Base-by-base conservation (phyloP, 2,888 invertebrate genomes). In the Meiosimyza platycephala region DNA sequence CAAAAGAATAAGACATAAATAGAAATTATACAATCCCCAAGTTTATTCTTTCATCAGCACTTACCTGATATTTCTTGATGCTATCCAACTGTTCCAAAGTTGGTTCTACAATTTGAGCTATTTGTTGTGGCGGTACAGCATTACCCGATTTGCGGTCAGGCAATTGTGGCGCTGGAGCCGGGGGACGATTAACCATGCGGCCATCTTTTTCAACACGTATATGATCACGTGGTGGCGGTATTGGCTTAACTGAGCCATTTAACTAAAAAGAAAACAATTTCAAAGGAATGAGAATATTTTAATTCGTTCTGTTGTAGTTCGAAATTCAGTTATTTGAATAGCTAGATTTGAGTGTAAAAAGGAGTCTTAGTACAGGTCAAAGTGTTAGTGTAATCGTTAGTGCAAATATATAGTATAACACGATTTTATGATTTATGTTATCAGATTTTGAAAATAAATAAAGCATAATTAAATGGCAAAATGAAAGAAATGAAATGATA, bases 41-140 rank as follows among this genome's bases (percentile, higher is more conserved):
- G 1, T 12, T 60, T 28, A 7, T 13, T 52, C 13, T 33, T 54
- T 16, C 33, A 40, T 40, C 40, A 40, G 13, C 22, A 80, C 90
- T 89, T 80, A 96, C 96, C 93, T 96, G 95, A 88, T 96, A 97
- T 86, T 96, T 96, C 83, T 93, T 93, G 86, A 97, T 95, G 87
- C 95, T 94, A 84, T 96, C 95, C 88, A 96, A 89, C 88, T 97
- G 95, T 82, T 97, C 96, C 83, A 93, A 91, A 76, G 94, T 94
- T 79, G 94, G 94, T 79, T 92, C 90, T 70, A 89, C 87, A 76
- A 87, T 83, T 80, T 87, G 87, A 40, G 87, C 88, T 72, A 88
- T 88, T 79, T 87, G 86, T 72, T 88, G 87, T 72, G 73, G 75
- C 51, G 75, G 80, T 76, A 88, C 88, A 72, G 89, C 89, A 71